A percentile compares a stretch with the other conserved stretches of the same genome.
phyloP scores from a whole-genome alignment of 2,113 vertebrate genomes.

The Xenopus borealis region DNA sequence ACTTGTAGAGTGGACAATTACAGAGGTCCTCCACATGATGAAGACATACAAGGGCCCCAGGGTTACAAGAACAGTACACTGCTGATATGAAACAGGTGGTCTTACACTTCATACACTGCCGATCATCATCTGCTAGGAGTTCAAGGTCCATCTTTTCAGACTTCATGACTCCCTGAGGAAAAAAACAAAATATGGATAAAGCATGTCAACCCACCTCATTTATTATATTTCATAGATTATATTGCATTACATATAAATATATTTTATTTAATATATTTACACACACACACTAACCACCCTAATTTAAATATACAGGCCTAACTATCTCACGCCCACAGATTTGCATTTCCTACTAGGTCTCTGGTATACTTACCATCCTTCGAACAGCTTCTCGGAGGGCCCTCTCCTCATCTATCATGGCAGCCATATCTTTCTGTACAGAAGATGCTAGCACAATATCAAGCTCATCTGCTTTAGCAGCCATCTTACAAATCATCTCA shows the following conservation, averaged over 20 bases:
- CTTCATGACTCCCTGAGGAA: slow-evolving; percentile 76
- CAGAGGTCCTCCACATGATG: slow-evolving; percentile 82
- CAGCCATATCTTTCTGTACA: slow-evolving; percentile 86
- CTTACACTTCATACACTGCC: slow-evolving; percentile 90
- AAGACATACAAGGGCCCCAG: slow-evolving; percentile 82
- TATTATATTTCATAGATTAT: too few species aligned
- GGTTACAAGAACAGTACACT: slow-evolving; percentile 80
- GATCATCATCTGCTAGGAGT: slow-evolving; percentile 89
- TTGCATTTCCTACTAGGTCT: neutral
- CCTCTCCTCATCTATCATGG: slow-evolving; percentile 86
- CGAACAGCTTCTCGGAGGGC: slow-evolving; percentile 73
- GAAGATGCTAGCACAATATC: slow-evolving; percentile 89
- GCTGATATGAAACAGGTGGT: slow-evolving; percentile 97
- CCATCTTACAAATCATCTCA: slow-evolving; percentile 98
- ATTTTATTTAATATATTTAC: too few species aligned
- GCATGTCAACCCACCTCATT: too few species aligned
- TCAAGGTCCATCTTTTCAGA: slow-evolving; percentile 78
- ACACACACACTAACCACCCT: too few species aligned
- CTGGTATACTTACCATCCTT: slow-evolving; percentile 75
- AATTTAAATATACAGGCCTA: too few species aligned
- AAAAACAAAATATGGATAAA: too few species aligned
- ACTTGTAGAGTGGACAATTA: slow-evolving; percentile 76
- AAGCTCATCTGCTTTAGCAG: slow-evolving; percentile 77
- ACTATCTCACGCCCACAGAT: too few species aligned
- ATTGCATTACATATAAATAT: too few species aligned